Conservation (phyloP, 1,140 invertebrate species). For the Condylostylus longicornis region DNA sequence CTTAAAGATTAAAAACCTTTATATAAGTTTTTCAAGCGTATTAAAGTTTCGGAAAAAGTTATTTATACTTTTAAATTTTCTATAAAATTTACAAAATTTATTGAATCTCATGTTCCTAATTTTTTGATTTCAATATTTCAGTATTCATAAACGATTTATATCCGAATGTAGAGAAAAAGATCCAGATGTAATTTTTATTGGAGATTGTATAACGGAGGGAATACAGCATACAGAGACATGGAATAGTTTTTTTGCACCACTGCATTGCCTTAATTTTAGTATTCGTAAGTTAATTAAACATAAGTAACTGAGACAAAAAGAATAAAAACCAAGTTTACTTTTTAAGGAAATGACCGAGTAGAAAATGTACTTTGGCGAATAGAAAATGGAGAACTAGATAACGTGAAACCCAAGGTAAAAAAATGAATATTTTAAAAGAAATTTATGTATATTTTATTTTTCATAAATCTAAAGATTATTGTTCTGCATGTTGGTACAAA, state of each 20-base stretch:
- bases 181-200: constrained; percentile 80
- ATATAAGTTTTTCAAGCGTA: too few species aligned
- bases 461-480: constrained; percentile 41
- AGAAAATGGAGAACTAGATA: constrained; percentile 72
- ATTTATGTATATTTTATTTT: background rate
- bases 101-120: too few species aligned
- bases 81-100: too few species aligned
- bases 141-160: constrained; percentile 58
- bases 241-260: constrained; percentile 70
- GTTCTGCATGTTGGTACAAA: constrained; percentile 77
- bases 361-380: constrained; percentile 82
- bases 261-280: constrained; percentile 81
- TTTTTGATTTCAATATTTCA: constrained; percentile 6
- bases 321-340: too few species aligned
- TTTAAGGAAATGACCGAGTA: constrained; percentile 71
- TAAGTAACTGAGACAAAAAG: too few species aligned
- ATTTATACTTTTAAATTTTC: too few species aligned
- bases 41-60: too few species aligned
- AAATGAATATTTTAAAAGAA: background rate
- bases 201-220: constrained; percentile 69
- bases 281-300: too few species aligned
- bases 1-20: too few species aligned
- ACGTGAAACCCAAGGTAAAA: constrained; percentile 68
- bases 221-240: constrained; percentile 66
- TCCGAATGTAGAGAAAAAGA: constrained; percentile 69